Percentiles rank a stretch among this genome's conserved stretches.
Evolutionary conservation across 2,113 vertebrate genomes (phyloP).

Genomic region (Naja naja): DNA sequence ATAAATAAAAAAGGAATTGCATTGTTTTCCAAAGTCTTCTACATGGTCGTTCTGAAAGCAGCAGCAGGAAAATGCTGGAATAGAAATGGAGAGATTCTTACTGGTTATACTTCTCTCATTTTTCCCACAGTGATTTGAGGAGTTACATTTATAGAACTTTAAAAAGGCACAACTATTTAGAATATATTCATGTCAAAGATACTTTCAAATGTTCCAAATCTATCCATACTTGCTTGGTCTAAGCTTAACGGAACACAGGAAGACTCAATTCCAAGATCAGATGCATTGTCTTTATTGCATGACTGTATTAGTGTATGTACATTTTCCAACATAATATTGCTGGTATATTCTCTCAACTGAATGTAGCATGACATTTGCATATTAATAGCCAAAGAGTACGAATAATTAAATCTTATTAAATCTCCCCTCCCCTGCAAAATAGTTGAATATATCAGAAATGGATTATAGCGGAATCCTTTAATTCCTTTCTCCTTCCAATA

Average conservation of each 20-base stretch:
- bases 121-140: not conserved
- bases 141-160: not conserved
- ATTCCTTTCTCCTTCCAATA: not conserved
- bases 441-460: not conserved
- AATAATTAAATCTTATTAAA: not conserved
- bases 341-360: not conserved
- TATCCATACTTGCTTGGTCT: not conserved
- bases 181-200: not conserved
- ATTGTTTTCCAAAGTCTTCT: not conserved
- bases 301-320: not conserved
- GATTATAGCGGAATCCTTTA: not conserved
- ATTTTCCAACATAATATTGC: not conserved
- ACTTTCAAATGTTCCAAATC: not conserved
- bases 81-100: not conserved
- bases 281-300: not conserved
- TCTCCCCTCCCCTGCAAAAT: constrained; percentile 5
- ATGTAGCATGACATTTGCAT: not conserved
- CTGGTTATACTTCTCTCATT: not conserved
- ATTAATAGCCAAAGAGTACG: not conserved
- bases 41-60: not conserved
- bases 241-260: not conserved
- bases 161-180: not conserved
- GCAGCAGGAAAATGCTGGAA: not conserved
- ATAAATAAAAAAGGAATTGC: not conserved
- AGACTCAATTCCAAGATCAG: not conserved